Conservation (phyloP, 1,140 invertebrate genomes). For the Drosophila nebulosa region DNA sequence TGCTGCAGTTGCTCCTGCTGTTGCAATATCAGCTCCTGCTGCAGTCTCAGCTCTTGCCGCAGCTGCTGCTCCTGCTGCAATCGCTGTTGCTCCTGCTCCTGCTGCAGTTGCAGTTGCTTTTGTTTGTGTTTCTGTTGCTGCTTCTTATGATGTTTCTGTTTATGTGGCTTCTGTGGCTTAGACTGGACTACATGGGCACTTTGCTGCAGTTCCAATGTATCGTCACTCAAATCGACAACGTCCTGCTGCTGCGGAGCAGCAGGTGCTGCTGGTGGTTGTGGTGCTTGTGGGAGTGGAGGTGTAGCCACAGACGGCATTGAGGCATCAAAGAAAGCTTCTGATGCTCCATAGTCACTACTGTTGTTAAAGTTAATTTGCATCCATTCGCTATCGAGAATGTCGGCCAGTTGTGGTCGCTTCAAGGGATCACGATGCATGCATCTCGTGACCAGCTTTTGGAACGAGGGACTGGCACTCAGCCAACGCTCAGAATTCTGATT, state of each 20-base stretch:
- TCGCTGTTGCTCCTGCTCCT: no score
- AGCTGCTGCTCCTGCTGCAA: no score
- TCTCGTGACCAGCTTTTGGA: constrained; percentile 88
- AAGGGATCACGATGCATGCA: constrained; percentile 89
- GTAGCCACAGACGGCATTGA: no score
- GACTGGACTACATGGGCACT: background rate
- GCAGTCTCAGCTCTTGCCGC: no score
- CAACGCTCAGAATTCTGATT: constrained; percentile 83
- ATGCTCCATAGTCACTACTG: constrained; percentile 24
- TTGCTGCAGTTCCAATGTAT: constrained; percentile 34
- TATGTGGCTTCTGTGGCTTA: no score
- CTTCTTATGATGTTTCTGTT: no score
- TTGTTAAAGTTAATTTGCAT: constrained; percentile 75
- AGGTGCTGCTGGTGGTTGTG: background rate
- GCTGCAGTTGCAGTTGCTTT: no score
- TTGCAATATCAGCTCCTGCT: no score
- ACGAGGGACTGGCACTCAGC: constrained; percentile 86
- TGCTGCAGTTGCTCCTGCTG: no score
- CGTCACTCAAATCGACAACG: constrained; percentile 58
- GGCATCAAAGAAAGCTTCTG: no score
- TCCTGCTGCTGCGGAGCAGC: constrained; percentile 12
- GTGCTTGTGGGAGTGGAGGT: background rate
- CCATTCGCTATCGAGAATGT: constrained; percentile 87
- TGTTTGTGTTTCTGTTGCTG: no score
- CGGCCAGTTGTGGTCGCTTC: constrained; percentile 86